phyloP scores from a whole-genome alignment of 2,888 invertebrate species.

The Pediacus dermestoides region DNA sequence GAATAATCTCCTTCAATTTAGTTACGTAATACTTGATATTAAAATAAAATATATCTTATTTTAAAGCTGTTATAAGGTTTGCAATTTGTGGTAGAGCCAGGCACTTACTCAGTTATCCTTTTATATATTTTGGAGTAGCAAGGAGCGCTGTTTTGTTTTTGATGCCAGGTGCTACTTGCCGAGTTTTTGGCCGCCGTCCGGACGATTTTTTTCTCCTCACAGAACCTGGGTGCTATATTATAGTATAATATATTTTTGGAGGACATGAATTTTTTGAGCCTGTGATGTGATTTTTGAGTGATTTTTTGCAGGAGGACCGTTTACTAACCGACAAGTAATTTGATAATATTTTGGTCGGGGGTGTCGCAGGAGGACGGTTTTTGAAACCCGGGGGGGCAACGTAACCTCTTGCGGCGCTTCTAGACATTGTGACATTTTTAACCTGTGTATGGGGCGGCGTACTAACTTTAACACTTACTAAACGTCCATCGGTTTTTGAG shows the following conservation, averaged over 20 bases:
- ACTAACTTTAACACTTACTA: slow-evolving; percentile 53
- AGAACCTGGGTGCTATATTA: slow-evolving; percentile 3
- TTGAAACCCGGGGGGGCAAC: slow-evolving; percentile 50
- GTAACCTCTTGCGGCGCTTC: slow-evolving; percentile 48
- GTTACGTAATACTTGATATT: no score
- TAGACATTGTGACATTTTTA: slow-evolving; percentile 79
- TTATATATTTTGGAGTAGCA: slow-evolving; percentile 46
- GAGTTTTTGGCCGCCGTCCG: slow-evolving; percentile 38
- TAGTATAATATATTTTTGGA: slow-evolving; percentile 4
- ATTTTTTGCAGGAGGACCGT: slow-evolving; percentile 46
- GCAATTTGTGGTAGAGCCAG: no score
- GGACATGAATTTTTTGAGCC: slow-evolving; percentile 32
- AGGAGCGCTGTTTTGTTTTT: slow-evolving; percentile 48
- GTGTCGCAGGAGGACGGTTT: slow-evolving; percentile 48
- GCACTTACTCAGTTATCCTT: slow-evolving; percentile 30
- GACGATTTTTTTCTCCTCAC: slow-evolving; percentile 21
- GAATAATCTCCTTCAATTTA: no score
- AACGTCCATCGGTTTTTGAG: slow-evolving; percentile 64
- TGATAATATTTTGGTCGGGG: slow-evolving; percentile 47
- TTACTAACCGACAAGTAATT: slow-evolving; percentile 3
- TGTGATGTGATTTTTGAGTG: slow-evolving; percentile 47
- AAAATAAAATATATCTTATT: no score
- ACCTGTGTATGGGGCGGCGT: slow-evolving; percentile 85
- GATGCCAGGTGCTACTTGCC: slow-evolving; percentile 44
- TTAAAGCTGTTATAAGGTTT: no score